phyloP scores from a whole-genome alignment of 1,140 invertebrate genomes.

The Sinella curviseta region DNA sequence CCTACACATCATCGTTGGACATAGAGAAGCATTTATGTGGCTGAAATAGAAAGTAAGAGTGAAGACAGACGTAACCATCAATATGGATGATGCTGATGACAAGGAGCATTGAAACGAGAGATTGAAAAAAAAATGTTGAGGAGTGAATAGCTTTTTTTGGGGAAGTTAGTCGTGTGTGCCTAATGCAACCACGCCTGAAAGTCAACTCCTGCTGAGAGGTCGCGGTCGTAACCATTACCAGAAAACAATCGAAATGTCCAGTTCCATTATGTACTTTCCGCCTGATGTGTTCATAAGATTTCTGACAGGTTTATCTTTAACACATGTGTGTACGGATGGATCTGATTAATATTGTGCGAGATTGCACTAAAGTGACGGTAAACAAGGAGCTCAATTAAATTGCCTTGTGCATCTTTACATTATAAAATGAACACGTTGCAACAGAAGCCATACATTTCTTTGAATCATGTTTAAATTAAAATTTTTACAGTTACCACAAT shows the following conservation, averaged over 20 bases:
- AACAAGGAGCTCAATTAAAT: no score
- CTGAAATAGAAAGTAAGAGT: background rate
- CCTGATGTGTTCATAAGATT: conserved; percentile 43
- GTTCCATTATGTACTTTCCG: conserved; percentile 37
- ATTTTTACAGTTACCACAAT: background rate
- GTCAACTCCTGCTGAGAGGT: conserved; percentile 47
- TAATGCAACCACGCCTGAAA: conserved; percentile 45
- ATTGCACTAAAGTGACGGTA: no score
- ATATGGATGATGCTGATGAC: background rate
- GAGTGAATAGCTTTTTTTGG: background rate
- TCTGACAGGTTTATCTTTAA: background rate
- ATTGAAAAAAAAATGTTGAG: background rate
- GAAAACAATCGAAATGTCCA: conserved; percentile 46
- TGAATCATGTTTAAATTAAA: background rate
- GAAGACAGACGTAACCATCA: no score
- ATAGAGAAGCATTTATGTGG: background rate
- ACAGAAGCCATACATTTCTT: background rate
- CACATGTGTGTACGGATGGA: background rate
- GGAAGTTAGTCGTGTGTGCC: conserved; percentile 37
- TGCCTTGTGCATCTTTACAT: background rate
- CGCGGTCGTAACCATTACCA: conserved; percentile 27
- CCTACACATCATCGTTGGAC: no score
- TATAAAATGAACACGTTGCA: background rate
- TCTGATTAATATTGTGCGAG: no score
- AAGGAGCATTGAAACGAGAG: background rate